A percentile compares a stretch with the other conserved stretches of the same genome.
Conservation (phyloP, 2,888 invertebrate species). For the Eilema depressum region DNA sequence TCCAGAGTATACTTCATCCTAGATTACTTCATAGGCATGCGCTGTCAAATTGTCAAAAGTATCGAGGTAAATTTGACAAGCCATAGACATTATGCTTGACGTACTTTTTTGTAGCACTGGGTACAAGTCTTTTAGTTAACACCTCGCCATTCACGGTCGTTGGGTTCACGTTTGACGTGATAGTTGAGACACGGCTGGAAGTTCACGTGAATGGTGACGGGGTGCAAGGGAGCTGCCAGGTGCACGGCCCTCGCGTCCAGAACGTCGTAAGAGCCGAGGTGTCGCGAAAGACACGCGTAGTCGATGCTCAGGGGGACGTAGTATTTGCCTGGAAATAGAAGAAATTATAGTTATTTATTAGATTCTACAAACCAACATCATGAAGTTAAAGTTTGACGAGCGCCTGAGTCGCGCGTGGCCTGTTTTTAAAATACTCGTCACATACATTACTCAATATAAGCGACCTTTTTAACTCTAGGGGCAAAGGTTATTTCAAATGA, state of each 20-base stretch:
- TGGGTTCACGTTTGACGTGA: slow-evolving; percentile 74
- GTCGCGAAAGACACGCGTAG: slow-evolving; percentile 90
- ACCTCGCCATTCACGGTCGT: slow-evolving; percentile 69
- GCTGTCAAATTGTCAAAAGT: slow-evolving; percentile 1
- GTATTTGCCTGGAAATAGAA: slow-evolving; percentile 85
- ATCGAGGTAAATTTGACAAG: not conserved
- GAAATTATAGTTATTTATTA: not conserved
- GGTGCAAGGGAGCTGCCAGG: slow-evolving; percentile 90
- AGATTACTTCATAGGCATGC: not conserved
- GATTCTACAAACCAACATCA: not conserved
- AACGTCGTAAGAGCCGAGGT: slow-evolving; percentile 88
- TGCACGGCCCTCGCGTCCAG: slow-evolving; percentile 85
- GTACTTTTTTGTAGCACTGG: slow-evolving; percentile 32
- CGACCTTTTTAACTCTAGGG: no score
- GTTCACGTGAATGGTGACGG: slow-evolving; percentile 96
- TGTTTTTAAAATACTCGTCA: no score
- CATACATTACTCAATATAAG: no score
- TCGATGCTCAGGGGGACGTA: slow-evolving; percentile 95
- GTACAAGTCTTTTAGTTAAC: slow-evolving; percentile 40
- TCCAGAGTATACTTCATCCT: no score
- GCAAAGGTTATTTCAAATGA: no score
- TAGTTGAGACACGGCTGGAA: slow-evolving; percentile 86
- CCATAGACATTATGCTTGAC: slow-evolving; percentile 23
- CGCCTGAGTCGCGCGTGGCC: no score
- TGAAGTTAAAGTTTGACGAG: no score